Evolutionary conservation across 2,888 invertebrate genomes (phyloP).

Genomic region (Agonopterix heracliana): DNA sequence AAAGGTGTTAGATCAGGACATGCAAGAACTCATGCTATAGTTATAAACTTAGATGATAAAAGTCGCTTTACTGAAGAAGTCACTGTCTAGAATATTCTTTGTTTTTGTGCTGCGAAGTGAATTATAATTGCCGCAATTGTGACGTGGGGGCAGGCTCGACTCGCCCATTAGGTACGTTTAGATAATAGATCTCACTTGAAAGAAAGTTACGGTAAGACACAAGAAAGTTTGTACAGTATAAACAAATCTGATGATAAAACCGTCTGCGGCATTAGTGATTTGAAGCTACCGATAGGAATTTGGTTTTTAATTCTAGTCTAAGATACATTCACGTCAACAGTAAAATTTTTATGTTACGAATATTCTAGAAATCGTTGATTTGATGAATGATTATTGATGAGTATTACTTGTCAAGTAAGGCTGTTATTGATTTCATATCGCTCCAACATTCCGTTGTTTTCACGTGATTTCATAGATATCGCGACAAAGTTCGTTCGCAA

Average conservation of each 20-base stretch:
- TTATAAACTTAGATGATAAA: conserved; percentile 87
- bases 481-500: neutral
- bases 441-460: neutral
- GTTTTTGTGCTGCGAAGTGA: neutral
- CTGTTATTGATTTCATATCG: neutral
- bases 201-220: neutral
- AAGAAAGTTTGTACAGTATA: no score
- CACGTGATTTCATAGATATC: neutral
- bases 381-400: no score
- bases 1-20: conserved; percentile 77
- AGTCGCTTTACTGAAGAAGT: conserved; percentile 89
- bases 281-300: no score
- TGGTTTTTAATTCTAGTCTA: no score
- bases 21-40: conserved; percentile 84
- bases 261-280: no score
- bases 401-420: neutral
- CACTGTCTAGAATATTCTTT: conserved; percentile 76
- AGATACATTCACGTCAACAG: no score
- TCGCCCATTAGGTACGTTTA: no score
- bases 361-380: no score
- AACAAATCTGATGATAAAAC: neutral
- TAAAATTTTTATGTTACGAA: no score
- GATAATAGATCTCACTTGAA: neutral
- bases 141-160: neutral
- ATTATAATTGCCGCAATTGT: neutral